Conservation (phyloP, 2,888 invertebrate genomes). For the Rhagonycha fulva region DNA sequence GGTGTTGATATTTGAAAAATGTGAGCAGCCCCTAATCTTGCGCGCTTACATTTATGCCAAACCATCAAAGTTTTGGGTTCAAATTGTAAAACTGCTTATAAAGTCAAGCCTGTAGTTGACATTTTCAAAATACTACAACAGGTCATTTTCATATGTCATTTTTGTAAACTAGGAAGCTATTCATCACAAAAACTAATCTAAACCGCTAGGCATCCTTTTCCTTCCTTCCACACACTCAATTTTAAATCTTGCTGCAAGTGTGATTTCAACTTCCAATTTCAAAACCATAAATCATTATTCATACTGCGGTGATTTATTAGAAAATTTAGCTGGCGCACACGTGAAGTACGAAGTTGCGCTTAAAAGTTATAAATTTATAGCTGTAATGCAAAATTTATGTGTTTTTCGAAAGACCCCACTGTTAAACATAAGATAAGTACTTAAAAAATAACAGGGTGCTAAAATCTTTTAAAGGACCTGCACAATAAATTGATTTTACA, state of each 20-base stretch:
- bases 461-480: background rate
- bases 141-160: slow-evolving; percentile 38
- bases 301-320: slow-evolving; percentile 25
- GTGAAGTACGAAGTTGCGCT: slow-evolving; percentile 25
- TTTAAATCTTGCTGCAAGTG: slow-evolving; percentile 32
- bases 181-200: slow-evolving; percentile 34
- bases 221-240: slow-evolving; percentile 35
- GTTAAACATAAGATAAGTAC: slow-evolving; percentile 1
- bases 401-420: slow-evolving; percentile 11
- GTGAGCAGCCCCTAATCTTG: slow-evolving; percentile 1
- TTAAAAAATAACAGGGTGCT: background rate
- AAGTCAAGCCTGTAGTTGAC: slow-evolving; percentile 23
- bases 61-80: slow-evolving; percentile 23
- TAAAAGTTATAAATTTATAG: slow-evolving; percentile 28
- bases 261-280: slow-evolving; percentile 28
- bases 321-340: slow-evolving; percentile 25
- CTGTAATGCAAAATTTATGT: slow-evolving; percentile 27
- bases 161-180: slow-evolving; percentile 30
- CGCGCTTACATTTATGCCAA: slow-evolving; percentile 1
- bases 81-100: slow-evolving; percentile 26
- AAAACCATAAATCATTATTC: slow-evolving; percentile 27
- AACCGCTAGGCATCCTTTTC: slow-evolving; percentile 28
- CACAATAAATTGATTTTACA: background rate
- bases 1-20: background rate
- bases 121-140: slow-evolving; percentile 29